A percentile compares a stretch with the other conserved stretches of the same genome.
phyloP scores from a whole-genome alignment of 2,888 invertebrate genomes.

The Asteroscopus sphinx region DNA sequence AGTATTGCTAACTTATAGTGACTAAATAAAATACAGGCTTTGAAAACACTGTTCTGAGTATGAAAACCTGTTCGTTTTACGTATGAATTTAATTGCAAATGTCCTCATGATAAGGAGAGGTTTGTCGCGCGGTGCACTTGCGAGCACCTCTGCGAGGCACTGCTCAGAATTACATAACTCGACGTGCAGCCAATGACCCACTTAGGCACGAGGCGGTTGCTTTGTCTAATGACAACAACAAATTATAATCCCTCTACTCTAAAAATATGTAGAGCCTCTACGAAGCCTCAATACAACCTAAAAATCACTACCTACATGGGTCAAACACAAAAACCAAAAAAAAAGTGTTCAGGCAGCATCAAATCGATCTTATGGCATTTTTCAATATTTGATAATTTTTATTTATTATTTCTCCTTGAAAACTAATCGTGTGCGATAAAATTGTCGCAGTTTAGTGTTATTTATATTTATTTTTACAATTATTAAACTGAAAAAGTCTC shows the following conservation, averaged over 20 bases:
- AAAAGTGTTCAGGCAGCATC: too few species aligned
- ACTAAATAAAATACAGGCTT: not conserved
- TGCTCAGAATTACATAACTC: constrained; percentile 77
- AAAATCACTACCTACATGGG: not conserved
- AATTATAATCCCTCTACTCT: constrained; percentile 58
- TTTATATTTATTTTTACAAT: too few species aligned
- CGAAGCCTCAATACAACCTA: not conserved
- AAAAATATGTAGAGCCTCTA: constrained; percentile 15
- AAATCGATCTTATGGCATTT: too few species aligned
- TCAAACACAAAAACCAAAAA: constrained; percentile 13
- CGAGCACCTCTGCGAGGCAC: constrained; percentile 58
- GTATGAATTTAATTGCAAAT: constrained; percentile 57
- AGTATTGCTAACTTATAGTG: not conserved
- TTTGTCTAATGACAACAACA: constrained; percentile 75
- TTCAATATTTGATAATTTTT: too few species aligned
- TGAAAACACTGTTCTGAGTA: constrained; percentile 41
- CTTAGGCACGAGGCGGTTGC: constrained; percentile 72
- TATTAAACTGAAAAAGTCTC: too few species aligned
- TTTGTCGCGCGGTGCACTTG: constrained; percentile 49
- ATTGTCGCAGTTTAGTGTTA: too few species aligned
- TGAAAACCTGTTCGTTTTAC: constrained; percentile 56
- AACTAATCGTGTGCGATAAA: too few species aligned
- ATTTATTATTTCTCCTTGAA: too few species aligned
- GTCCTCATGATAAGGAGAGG: constrained; percentile 56
- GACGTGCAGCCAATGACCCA: constrained; percentile 87